Evolutionary conservation across 2,888 invertebrate genomes (phyloP).

Genomic region (Noctua janthina): DNA sequence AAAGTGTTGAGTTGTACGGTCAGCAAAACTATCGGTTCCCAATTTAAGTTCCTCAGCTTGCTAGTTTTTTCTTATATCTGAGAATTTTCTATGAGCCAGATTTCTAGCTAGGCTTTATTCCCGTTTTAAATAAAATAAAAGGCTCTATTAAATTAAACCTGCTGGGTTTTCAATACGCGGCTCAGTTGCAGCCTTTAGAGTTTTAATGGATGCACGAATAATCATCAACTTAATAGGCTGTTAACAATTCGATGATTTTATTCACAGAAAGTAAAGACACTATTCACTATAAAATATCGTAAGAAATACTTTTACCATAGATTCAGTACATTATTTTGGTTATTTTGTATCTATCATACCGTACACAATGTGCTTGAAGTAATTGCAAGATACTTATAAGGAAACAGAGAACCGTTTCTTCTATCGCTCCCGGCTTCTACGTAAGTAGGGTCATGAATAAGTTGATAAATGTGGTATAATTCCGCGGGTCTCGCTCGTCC

Average conservation of each 20-base stretch:
- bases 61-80: background rate
- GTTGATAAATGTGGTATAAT: conserved; percentile 77
- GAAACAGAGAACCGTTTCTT: conserved; percentile 19
- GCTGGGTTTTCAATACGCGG: background rate
- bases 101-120: background rate
- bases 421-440: conserved; percentile 21
- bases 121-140: background rate
- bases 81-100: background rate
- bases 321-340: background rate
- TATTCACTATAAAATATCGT: background rate
- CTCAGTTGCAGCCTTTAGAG: background rate
- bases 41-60: background rate
- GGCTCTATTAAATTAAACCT: background rate
- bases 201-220: background rate
- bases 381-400: background rate
- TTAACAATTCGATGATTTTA: background rate
- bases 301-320: background rate
- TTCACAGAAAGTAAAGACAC: background rate
- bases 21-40: background rate
- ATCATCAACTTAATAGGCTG: background rate
- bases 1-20: conserved; percentile 24
- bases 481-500: conserved; percentile 70
- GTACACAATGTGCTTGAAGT: background rate
- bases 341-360: background rate
- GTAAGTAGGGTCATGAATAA: conserved; percentile 65